Base-by-base conservation (phyloP, 2,797 vertebrate genomes). In the Atherinosoma microstoma region DNA sequence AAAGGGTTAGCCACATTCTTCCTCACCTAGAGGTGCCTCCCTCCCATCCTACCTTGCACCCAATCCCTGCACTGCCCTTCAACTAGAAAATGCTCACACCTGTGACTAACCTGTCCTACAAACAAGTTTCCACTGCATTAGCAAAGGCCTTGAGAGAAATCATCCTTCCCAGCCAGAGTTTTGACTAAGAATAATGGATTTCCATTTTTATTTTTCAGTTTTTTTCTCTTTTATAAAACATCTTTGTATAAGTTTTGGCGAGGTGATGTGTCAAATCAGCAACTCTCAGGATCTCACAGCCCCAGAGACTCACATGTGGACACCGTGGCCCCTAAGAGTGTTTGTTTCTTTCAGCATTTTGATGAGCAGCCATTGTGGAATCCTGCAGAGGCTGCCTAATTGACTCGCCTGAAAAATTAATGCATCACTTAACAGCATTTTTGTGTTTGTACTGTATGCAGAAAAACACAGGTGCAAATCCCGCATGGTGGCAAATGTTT, bases 331-430 rank as follows among this genome's bases (percentile, higher is more conserved):
- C 64, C 3, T 22, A 76, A 59, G 58, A 76, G 74, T n/a, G 79
- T 84, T 84, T 91, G 85, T 90, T 89, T 89, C 87, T 89, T 89
- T 82, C 84, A 80, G 83, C 79, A 59, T 87, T 70, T 64, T 88
- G 84, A 92, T 85, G 89, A 94, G 87, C 85, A 89, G 79, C 71
- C 78, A 73, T 67, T 60, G 87, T 87, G 13, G 34, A 78, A 91
- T 84, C 77, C 84, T 84, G 83, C 84, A 84, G 92, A 91, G 92
- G 78, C 73, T 79, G 65, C 79, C 92, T 94, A 94, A 94, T 90
- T 93, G 88, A 89, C 84, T 91, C 79, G 69, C 73, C 77, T 94
- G 87, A 93, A 94, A 94, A 90, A 93, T 93, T 87, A 84, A 94
- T 93, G 91, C 70, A 74, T 81, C 89, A 80, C 89, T 92, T 94